These are phyloP conservation scores for Psittacus erithacus DNA, from an alignment of 2,113 vertebrate species.

Conservation along the genomic window DNA sequence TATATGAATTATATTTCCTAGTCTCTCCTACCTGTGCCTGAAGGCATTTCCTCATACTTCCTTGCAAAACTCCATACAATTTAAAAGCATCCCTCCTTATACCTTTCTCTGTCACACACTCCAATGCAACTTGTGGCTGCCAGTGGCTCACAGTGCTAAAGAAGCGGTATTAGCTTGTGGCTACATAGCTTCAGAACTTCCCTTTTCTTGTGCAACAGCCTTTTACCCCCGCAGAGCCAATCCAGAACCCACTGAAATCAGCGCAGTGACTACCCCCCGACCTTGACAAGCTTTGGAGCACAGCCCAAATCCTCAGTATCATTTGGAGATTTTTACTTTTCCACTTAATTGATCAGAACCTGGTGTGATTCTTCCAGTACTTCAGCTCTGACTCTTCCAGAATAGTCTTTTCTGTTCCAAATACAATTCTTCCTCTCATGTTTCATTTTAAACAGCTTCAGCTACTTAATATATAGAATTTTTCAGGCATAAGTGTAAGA, in stretches of 20 bases:
- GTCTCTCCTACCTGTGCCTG: not conserved
- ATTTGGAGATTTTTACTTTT: not conserved
- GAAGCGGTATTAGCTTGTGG: not conserved
- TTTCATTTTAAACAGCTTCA: conserved; percentile 28
- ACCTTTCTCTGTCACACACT: not conserved
- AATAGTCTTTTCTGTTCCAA: not conserved
- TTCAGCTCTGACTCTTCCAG: conserved; percentile 1
- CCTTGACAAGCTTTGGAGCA: not conserved
- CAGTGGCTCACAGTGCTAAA: not conserved
- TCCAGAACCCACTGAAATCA: not conserved
- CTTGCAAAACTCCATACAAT: not conserved
- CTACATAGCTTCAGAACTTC: not conserved
- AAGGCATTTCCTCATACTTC: conserved; percentile 19
- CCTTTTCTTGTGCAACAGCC: not conserved
- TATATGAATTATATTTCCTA: not conserved
- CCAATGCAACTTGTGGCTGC: not conserved
- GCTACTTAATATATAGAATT: not conserved
- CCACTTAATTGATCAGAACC: not conserved
- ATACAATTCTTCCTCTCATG: not conserved
- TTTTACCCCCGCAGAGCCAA: not conserved
- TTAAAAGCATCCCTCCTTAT: not conserved
- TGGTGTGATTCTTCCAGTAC: not conserved
- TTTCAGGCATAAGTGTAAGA: conserved; percentile 20
- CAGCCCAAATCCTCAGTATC: not conserved
- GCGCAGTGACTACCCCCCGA: rapidly evolving